Conservation (phyloP, 2,888 invertebrate genomes). For the Amblyjoppa proteus region DNA sequence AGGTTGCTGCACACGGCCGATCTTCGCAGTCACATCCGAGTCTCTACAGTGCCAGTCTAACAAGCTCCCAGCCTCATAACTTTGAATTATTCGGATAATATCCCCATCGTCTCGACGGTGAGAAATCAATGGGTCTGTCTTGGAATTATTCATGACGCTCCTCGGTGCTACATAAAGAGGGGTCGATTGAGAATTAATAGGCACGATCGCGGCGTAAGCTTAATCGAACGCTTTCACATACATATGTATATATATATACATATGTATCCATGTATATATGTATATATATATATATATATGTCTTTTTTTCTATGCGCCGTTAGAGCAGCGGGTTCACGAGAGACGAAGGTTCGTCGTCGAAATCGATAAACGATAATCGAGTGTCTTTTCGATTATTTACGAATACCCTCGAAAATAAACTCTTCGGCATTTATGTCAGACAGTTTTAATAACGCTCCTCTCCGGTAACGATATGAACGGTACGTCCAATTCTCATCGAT, state of each 20-base stretch:
- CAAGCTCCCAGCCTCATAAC: constrained; percentile 78
- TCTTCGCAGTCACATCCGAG: constrained; percentile 15
- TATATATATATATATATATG: neutral
- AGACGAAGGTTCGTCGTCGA: constrained; percentile 33
- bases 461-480: neutral
- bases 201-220: constrained; percentile 40
- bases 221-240: constrained; percentile 55
- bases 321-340: neutral
- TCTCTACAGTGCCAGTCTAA: constrained; percentile 43
- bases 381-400: constrained; percentile 58
- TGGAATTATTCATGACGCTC: constrained; percentile 82
- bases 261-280: neutral
- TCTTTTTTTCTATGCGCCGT: neutral
- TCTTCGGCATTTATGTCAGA: neutral
- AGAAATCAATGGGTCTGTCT: constrained; percentile 82
- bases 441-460: neutral
- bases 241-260: neutral
- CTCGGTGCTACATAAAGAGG: constrained; percentile 73
- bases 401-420: neutral
- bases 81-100: constrained; percentile 84
- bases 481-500: neutral
- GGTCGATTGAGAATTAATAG: constrained; percentile 77
- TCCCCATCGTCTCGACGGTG: constrained; percentile 78
- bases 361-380: constrained; percentile 67
- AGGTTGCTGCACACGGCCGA: neutral